phyloP scores from a whole-genome alignment of 2,888 invertebrate genomes.

The Sphecodes monilicornis region DNA sequence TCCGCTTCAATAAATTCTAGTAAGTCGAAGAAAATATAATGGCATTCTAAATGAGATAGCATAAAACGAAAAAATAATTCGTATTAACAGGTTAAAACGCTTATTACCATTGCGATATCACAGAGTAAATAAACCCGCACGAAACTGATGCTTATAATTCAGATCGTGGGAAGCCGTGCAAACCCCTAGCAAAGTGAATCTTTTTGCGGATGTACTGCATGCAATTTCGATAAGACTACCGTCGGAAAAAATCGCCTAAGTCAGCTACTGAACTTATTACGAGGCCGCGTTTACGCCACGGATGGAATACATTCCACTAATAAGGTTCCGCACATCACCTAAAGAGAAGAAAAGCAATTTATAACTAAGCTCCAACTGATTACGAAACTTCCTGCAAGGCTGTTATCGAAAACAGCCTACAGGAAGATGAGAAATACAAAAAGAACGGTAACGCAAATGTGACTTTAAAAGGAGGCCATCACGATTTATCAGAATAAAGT shows the following conservation, averaged over 20 bases:
- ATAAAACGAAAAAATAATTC: not conserved
- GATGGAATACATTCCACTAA: not conserved
- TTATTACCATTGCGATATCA: not conserved
- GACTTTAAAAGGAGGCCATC: not conserved
- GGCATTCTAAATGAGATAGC: no score
- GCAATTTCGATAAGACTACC: constrained; percentile 3
- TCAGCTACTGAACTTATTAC: not conserved
- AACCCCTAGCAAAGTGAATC: not conserved
- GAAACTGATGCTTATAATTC: not conserved
- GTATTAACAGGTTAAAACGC: not conserved
- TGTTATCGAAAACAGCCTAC: not conserved
- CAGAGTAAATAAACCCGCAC: not conserved
- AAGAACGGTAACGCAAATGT: not conserved
- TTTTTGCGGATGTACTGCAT: not conserved
- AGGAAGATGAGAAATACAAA: not conserved
- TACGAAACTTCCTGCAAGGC: not conserved
- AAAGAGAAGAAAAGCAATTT: not conserved
- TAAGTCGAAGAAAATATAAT: not conserved
- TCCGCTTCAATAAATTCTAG: not conserved
- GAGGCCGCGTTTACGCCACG: not conserved
- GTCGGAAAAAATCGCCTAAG: not conserved
- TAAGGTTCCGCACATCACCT: not conserved
- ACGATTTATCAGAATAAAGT: constrained; percentile 23
- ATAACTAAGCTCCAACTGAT: not conserved
- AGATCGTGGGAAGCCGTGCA: constrained; percentile 1